phyloP scores from a whole-genome alignment of 2,888 invertebrate genomes.

The Oligia strigilis region DNA sequence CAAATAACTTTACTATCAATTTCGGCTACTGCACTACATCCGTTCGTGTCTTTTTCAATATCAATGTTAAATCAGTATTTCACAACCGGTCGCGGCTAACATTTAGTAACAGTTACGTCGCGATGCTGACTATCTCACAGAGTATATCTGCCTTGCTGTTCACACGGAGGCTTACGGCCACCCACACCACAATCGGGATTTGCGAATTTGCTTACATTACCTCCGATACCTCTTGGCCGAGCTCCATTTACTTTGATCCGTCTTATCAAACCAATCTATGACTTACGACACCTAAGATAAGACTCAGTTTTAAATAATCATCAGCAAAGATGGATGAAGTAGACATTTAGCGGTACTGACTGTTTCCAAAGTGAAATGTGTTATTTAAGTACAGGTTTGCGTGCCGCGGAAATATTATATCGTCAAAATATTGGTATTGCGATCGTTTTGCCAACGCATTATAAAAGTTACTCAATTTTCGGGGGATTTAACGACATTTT shows the following conservation, averaged over 20 bases:
- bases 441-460: conserved; percentile 65
- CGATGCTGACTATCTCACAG: conserved; percentile 67
- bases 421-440: conserved; percentile 68
- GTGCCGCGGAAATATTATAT: conserved; percentile 73
- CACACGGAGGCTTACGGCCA: conserved; percentile 74
- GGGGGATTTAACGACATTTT: conserved; percentile 58
- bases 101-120: conserved; percentile 75
- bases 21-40: conserved; percentile 27
- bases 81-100: conserved; percentile 63
- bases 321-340: conserved; percentile 48
- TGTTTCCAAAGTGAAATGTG: conserved; percentile 69
- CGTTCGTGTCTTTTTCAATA: conserved; percentile 59
- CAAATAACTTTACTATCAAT: conserved; percentile 24
- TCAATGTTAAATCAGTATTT: conserved; percentile 68
- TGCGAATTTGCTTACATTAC: conserved; percentile 75
- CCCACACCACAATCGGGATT: conserved; percentile 75
- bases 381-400: conserved; percentile 72
- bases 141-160: conserved; percentile 69
- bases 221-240: conserved; percentile 64
- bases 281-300: conserved; percentile 61
- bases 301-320: conserved; percentile 47
- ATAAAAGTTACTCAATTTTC: conserved; percentile 65
- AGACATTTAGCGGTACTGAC: conserved; percentile 58
- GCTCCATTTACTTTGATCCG: conserved; percentile 53
- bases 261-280: conserved; percentile 47